Conservation (phyloP, 2,888 invertebrate species). For the Drosophila bunnanda region DNA sequence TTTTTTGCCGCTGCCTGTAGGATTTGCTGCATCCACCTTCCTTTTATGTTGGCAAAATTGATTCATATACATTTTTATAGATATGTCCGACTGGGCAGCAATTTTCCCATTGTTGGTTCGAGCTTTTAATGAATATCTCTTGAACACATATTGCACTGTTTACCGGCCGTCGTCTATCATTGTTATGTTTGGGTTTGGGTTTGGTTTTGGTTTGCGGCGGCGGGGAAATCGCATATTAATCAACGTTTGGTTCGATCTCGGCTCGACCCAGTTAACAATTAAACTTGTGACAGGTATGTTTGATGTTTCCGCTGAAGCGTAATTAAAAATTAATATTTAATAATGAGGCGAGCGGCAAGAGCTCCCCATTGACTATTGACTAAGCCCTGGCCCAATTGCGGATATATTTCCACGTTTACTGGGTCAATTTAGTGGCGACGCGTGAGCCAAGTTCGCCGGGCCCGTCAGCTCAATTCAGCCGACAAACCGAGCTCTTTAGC, state of each 20-base stretch:
- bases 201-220: conserved; percentile 16
- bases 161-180: conserved; percentile 50
- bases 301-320: conserved; percentile 44
- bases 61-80: background rate
- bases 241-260: conserved; percentile 44
- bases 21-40: conserved; percentile 14
- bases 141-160: conserved; percentile 56
- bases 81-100: conserved; percentile 9
- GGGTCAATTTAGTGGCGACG: conserved; percentile 21
- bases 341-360: conserved; percentile 35
- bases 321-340: conserved; percentile 75
- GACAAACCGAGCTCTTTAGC: conserved; percentile 61
- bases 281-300: conserved; percentile 60
- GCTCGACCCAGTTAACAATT: conserved; percentile 67
- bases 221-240: conserved; percentile 41
- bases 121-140: conserved; percentile 72
- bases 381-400: conserved; percentile 50
- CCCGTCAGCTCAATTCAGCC: conserved; percentile 28
- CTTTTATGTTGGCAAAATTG: background rate
- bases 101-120: conserved; percentile 48
- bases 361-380: conserved; percentile 39
- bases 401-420: conserved; percentile 11
- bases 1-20: conserved; percentile 13
- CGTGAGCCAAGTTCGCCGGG: conserved; percentile 52
- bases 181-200: conserved; percentile 28